These are phyloP conservation scores for Apis dorsata DNA, from an alignment of 1,140 invertebrate genomes.

Conservation along the genomic window DNA sequence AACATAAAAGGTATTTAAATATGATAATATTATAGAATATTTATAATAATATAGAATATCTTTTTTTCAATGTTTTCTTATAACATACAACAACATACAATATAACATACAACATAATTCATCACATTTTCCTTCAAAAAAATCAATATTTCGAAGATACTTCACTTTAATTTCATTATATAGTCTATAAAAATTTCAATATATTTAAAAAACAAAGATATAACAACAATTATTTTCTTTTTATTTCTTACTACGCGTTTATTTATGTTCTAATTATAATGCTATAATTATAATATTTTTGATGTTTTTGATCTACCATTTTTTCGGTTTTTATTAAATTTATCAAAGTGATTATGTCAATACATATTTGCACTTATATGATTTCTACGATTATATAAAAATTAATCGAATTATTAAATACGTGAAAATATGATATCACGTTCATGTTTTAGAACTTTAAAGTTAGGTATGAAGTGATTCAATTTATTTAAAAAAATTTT, in stretches of 20 bases:
- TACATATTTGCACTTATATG: neutral
- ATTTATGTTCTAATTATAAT: neutral
- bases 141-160: conserved; percentile 64
- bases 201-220: neutral
- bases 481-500: neutral
- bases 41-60: neutral
- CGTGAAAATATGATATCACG: conserved; percentile 21
- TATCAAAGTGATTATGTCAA: neutral
- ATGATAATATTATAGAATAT: neutral
- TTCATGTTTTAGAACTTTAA: conserved; percentile 44
- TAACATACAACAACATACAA: too few relatives aligned
- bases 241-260: neutral
- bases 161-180: conserved; percentile 16
- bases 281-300: neutral
- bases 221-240: neutral
- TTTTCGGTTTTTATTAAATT: conserved; percentile 6
- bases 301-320: neutral
- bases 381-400: neutral
- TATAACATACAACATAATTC: neutral
- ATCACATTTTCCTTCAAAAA: conserved; percentile 47
- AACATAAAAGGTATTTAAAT: neutral
- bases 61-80: neutral
- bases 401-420: neutral
- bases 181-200: neutral
- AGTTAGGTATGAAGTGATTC: conserved; percentile 51